Evolutionary conservation across 2,113 vertebrate genomes (phyloP).

Genomic region (Dromas ardeola): DNA sequence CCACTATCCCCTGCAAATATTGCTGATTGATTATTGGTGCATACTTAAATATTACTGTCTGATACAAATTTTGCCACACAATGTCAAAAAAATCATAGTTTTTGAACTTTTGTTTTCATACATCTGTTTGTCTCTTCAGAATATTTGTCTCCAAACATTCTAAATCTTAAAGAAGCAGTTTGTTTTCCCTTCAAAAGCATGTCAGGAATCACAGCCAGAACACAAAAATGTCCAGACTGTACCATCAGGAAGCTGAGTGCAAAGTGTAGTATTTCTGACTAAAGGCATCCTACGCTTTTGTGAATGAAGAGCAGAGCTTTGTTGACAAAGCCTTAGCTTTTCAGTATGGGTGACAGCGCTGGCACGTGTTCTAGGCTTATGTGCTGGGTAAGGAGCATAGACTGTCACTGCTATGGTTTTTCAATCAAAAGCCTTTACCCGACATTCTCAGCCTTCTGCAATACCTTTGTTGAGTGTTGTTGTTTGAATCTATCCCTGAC

Average conservation of each 20-base stretch:
- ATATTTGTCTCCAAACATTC: background rate
- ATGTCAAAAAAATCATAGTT: background rate
- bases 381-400: background rate
- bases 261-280: background rate
- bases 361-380: fast-evolving
- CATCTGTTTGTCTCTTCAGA: no score
- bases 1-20: background rate
- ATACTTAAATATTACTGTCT: background rate
- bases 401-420: background rate
- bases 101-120: background rate
- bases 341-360: background rate
- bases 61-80: background rate
- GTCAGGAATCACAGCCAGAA: background rate
- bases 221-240: background rate
- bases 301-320: background rate
- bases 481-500: background rate
- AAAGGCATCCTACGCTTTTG: fast-evolving
- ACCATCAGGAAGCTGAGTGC: background rate
- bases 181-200: background rate
- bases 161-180: background rate
- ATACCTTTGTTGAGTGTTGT: background rate
- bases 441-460: background rate
- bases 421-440: background rate
- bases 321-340: background rate
- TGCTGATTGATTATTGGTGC: background rate